These are phyloP conservation scores for Ibycter americanus DNA, from an alignment of 2,797 vertebrate genomes.

Conservation along the genomic window DNA sequence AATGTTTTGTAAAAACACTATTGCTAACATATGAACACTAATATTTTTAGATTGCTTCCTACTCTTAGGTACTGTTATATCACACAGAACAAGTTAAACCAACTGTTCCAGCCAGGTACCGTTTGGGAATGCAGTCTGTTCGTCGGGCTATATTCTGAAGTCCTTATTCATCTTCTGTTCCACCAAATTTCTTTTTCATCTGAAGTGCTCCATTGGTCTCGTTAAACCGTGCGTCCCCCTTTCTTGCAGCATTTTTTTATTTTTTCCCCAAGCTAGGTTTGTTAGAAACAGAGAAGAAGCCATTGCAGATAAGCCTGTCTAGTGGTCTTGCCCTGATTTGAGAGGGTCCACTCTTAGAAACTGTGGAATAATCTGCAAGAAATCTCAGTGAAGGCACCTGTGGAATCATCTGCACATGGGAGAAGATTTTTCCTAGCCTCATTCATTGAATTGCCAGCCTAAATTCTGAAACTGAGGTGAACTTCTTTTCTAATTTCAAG, in stretches of 20 bases:
- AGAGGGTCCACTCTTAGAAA: background rate
- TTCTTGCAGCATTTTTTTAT: background rate
- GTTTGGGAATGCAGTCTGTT: conserved; percentile 1
- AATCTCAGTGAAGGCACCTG: background rate
- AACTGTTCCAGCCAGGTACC: conserved; percentile 27
- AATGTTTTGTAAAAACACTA: conserved; percentile 23
- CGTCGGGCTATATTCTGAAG: background rate
- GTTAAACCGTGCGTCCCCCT: background rate
- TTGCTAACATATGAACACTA: conserved; percentile 7
- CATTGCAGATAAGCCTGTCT: background rate
- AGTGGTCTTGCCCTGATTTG: background rate
- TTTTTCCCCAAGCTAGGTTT: background rate
- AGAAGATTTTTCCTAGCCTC: background rate
- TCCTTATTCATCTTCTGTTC: background rate
- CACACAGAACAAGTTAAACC: conserved; percentile 5
- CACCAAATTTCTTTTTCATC: background rate
- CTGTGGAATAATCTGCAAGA: background rate
- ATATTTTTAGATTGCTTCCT: conserved; percentile 33
- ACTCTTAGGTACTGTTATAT: conserved; percentile 11
- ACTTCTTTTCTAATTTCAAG: background rate
- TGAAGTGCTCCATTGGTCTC: background rate
- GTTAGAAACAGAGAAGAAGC: background rate
- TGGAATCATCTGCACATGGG: background rate
- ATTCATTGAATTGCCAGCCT: background rate
- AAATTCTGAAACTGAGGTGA: background rate